These are phyloP conservation scores for Hymenochirus boettgeri DNA, from an alignment of 2,113 vertebrate species.

Conservation along the genomic window DNA sequence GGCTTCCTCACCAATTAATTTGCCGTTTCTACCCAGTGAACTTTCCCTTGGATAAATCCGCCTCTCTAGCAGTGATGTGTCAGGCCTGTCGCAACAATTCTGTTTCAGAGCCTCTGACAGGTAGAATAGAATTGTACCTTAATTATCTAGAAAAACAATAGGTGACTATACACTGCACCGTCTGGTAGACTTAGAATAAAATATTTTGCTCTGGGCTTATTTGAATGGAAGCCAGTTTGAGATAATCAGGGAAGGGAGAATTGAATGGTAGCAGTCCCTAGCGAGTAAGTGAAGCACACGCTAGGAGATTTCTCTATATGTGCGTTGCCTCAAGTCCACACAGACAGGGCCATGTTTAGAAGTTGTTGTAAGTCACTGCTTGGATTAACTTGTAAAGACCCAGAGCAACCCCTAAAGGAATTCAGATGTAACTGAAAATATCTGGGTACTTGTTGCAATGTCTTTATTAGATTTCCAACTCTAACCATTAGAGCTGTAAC, in stretches of 20 bases:
- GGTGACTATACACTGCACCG: slow-evolving; percentile 27
- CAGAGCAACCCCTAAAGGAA: slow-evolving; percentile 32
- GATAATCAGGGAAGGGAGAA: slow-evolving; percentile 33
- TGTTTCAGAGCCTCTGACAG: slow-evolving; percentile 33
- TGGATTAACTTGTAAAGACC: slow-evolving; percentile 37
- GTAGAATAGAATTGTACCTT: slow-evolving; percentile 32
- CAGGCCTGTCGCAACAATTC: slow-evolving; percentile 35
- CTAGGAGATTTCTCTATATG: slow-evolving; percentile 4
- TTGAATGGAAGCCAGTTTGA: slow-evolving; percentile 38
- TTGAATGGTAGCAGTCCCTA: slow-evolving; percentile 30
- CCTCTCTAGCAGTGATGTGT: slow-evolving; percentile 32
- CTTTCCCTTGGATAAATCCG: slow-evolving; percentile 36
- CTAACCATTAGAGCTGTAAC: background rate
- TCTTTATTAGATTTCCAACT: background rate
- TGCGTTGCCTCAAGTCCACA: slow-evolving; percentile 21
- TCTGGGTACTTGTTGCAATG: background rate
- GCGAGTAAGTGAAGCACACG: slow-evolving; percentile 17
- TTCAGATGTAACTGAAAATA: background rate
- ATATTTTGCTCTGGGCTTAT: slow-evolving; percentile 39
- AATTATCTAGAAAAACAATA: slow-evolving; percentile 39
- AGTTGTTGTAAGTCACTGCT: slow-evolving; percentile 16
- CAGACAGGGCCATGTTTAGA: slow-evolving; percentile 8
- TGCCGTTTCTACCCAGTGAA: slow-evolving; percentile 31
- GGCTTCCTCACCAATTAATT: slow-evolving; percentile 42
- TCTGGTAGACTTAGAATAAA: slow-evolving; percentile 38